Evolutionary conservation across 1,140 invertebrate species (phyloP).

Genomic region (Tetramorium parvispinum): DNA sequence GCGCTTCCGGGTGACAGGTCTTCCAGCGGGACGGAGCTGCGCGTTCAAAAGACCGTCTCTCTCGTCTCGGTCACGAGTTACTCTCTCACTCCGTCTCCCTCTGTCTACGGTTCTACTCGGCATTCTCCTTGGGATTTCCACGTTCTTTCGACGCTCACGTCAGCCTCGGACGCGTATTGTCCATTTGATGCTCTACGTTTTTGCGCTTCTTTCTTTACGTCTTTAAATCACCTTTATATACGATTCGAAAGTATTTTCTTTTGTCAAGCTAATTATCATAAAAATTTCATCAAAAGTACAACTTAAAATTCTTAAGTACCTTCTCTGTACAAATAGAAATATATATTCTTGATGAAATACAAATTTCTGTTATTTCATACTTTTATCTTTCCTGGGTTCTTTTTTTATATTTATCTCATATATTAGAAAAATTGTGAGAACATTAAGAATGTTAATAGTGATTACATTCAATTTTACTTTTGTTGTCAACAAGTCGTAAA

Average conservation of each 20-base stretch:
- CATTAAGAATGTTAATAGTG: background rate
- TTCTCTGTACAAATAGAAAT: background rate
- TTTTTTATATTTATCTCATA: background rate
- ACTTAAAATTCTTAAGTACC: background rate
- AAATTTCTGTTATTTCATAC: background rate
- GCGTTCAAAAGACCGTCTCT: conserved; percentile 47
- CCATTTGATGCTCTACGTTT: background rate
- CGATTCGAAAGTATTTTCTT: background rate
- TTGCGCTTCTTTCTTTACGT: background rate
- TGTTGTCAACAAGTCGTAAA: conserved; percentile 1
- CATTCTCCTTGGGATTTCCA: conserved; percentile 58
- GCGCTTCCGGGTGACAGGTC: conserved; percentile 56
- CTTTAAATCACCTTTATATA: background rate
- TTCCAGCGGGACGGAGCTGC: conserved; percentile 31
- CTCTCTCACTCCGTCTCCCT: too few relatives aligned
- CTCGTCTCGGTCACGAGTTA: conserved; percentile 31
- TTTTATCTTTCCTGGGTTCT: background rate
- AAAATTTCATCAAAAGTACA: background rate
- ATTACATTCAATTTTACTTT: background rate
- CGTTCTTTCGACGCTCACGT: conserved; percentile 51
- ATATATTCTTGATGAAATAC: background rate
- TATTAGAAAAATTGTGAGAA: background rate
- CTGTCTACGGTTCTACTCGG: background rate
- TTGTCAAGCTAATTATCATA: background rate
- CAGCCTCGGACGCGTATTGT: conserved; percentile 37